A percentile compares a stretch with the other conserved stretches of the same genome.
These are phyloP conservation scores for Mercenaria mercenaria DNA, from an alignment of 1,140 invertebrate species.

Conservation along the genomic window DNA sequence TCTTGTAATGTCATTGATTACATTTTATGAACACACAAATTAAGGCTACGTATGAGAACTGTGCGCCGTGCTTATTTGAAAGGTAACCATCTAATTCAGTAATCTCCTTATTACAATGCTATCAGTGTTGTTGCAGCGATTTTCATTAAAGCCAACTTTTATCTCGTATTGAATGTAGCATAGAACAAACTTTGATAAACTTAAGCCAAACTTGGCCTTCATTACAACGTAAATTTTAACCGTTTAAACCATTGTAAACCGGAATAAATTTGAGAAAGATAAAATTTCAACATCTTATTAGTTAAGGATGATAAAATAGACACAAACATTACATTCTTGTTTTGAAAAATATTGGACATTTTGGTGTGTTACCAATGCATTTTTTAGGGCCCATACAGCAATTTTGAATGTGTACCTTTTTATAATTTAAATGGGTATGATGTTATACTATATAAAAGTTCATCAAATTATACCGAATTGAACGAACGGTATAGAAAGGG, in stretches of 20 bases:
- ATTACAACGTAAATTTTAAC: not conserved
- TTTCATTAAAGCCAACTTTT: slow-evolving; percentile 22
- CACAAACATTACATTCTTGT: not conserved
- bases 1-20: too few species aligned
- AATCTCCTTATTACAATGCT: not conserved
- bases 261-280: not conserved
- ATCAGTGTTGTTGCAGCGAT: slow-evolving; percentile 19
- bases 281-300: not conserved
- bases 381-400: not conserved
- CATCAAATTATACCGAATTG: too few species aligned
- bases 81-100: not conserved
- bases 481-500: too few species aligned
- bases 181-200: slow-evolving; percentile 17
- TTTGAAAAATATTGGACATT: not conserved
- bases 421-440: not conserved
- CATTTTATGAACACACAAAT: too few species aligned
- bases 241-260: not conserved
- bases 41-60: not conserved
- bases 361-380: not conserved
- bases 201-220: slow-evolving; percentile 1
- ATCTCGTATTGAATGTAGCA: slow-evolving; percentile 1
- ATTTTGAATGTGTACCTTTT: not conserved
- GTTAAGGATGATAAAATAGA: not conserved
- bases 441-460: not conserved
- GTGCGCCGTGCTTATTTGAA: not conserved